These are phyloP conservation scores for Tetragonisca angustula DNA, from an alignment of 2,888 invertebrate species.

Conservation along the genomic window DNA sequence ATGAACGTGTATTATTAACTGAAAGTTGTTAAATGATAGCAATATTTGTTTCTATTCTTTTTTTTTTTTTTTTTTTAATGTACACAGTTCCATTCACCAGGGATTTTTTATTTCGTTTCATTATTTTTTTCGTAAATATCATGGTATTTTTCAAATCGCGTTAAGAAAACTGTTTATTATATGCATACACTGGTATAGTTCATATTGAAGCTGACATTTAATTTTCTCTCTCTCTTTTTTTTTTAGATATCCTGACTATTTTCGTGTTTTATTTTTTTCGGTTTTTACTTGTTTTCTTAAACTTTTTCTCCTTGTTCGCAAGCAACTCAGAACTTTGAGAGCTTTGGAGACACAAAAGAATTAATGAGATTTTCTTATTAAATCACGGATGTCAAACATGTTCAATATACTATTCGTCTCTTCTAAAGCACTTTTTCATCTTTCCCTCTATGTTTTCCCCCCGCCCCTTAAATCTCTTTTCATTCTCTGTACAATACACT, in stretches of 20 bases:
- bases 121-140: slow-evolving; percentile 31
- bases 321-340: slow-evolving; percentile 60
- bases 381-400: slow-evolving; percentile 55
- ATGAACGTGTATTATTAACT: slow-evolving; percentile 20
- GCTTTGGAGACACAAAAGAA: slow-evolving; percentile 63
- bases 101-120: neutral
- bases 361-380: slow-evolving; percentile 52
- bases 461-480: slow-evolving; percentile 23
- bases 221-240: slow-evolving; percentile 18
- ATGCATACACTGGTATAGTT: slow-evolving; percentile 55
- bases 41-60: slow-evolving; percentile 18
- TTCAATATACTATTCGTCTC: slow-evolving; percentile 56
- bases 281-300: neutral
- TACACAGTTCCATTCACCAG: slow-evolving; percentile 39
- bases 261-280: slow-evolving; percentile 30
- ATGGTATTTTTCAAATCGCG: slow-evolving; percentile 49
- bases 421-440: slow-evolving; percentile 63
- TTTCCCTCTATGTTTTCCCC: slow-evolving; percentile 12
- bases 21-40: slow-evolving; percentile 44
- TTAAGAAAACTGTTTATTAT: slow-evolving; percentile 57
- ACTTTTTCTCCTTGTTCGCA: slow-evolving; percentile 12
- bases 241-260: slow-evolving; percentile 16
- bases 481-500: slow-evolving; percentile 5
- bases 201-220: slow-evolving; percentile 64
- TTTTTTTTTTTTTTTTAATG: slow-evolving; percentile 3